phyloP scores from a whole-genome alignment of 1,140 invertebrate genomes.

The Bacillus rossius region DNA sequence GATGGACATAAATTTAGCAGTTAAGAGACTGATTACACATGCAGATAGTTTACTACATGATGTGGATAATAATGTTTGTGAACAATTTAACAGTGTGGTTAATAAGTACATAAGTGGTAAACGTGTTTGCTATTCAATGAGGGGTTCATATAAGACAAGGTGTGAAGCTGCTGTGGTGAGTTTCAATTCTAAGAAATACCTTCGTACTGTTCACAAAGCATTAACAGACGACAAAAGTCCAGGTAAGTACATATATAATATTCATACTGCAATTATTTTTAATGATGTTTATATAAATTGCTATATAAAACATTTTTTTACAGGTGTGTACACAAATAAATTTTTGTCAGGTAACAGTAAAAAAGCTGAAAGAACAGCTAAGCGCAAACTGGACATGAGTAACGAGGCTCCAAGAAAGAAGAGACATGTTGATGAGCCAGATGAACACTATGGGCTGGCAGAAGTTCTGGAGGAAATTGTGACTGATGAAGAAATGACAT shows the following conservation, averaged over 20 bases:
- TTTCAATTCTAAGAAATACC: conserved; percentile 3
- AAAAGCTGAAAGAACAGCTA: neutral
- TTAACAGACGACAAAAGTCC: neutral
- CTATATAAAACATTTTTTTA: neutral
- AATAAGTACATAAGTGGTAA: conserved; percentile 37
- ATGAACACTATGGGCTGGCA: neutral
- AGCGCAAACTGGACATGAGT: neutral
- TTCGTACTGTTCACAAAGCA: conserved; percentile 1
- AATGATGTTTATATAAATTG: neutral
- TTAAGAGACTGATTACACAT: conserved; percentile 7
- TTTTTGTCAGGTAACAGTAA: neutral
- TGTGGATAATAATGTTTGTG: conserved; percentile 38
- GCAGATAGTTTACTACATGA: conserved; percentile 31
- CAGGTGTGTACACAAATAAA: neutral
- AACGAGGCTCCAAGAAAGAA: neutral
- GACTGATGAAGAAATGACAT: neutral
- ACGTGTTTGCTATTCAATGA: conserved; percentile 30
- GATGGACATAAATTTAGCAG: neutral
- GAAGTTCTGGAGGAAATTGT: neutral
- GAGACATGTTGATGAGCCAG: neutral
- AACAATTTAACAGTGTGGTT: conserved; percentile 35
- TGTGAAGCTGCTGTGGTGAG: conserved; percentile 27
- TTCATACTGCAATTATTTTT: neutral
- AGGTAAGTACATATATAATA: neutral
- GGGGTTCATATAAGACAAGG: conserved; percentile 28